phyloP scores from a whole-genome alignment of 2,888 invertebrate species.

The Linnaemya tessellans region DNA sequence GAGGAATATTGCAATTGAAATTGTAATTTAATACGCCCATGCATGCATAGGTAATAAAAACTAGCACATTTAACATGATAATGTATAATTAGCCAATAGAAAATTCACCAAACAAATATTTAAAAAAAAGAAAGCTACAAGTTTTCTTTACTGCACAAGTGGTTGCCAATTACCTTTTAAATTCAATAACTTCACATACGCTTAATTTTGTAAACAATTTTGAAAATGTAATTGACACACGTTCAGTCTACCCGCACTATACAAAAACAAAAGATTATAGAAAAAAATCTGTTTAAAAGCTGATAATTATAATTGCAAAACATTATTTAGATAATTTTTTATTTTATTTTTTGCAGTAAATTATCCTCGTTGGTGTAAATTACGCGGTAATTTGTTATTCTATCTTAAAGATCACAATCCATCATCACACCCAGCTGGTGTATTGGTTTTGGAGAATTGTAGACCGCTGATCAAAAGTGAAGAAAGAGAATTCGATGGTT shows the following conservation, averaged over 20 bases:
- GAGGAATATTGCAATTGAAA: conserved; percentile 26
- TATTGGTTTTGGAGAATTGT: conserved; percentile 94
- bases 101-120: background rate
- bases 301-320: too few relatives aligned
- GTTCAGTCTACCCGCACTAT: background rate
- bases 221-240: background rate
- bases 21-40: conserved; percentile 5
- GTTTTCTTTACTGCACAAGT: background rate
- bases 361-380: conserved; percentile 93
- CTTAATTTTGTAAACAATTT: background rate
- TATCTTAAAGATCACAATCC: conserved; percentile 95
- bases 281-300: too few relatives aligned
- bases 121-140: too few relatives aligned
- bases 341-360: conserved; percentile 85
- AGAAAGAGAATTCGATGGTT: conserved; percentile 87
- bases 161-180: background rate
- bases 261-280: background rate
- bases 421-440: conserved; percentile 93
- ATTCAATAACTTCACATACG: background rate
- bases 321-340: background rate
- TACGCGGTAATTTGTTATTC: conserved; percentile 96
- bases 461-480: conserved; percentile 87
- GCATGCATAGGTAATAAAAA: conserved; percentile 47
- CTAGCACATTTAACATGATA: background rate
- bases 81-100: background rate